Conservation (phyloP, 2,888 invertebrate species). For the Neoascia interrupta region DNA sequence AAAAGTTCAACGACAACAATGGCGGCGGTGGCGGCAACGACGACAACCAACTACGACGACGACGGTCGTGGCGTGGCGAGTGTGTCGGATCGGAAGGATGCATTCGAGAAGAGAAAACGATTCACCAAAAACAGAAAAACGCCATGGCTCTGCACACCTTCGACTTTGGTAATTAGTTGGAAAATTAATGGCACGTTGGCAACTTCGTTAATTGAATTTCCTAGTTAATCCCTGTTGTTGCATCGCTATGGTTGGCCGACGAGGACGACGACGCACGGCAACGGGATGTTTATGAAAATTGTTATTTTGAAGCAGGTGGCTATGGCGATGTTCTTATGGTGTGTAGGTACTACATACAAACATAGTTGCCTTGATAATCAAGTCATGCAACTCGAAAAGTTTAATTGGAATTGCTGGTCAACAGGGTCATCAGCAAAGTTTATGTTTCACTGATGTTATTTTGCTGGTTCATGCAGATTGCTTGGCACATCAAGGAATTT, state of each 20-base stretch:
- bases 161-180: constrained; percentile 66
- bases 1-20: constrained; percentile 26
- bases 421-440: constrained; percentile 15
- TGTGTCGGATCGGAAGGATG: constrained; percentile 21
- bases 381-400: constrained; percentile 24
- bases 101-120: background rate
- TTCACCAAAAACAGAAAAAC: background rate
- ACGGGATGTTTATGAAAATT: constrained; percentile 56
- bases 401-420: constrained; percentile 40
- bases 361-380: no score
- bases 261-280: no score
- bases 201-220: constrained; percentile 68
- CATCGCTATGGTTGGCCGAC: constrained; percentile 27
- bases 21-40: constrained; percentile 7
- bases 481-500: no score
- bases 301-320: constrained; percentile 27
- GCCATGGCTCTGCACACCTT: constrained; percentile 56
- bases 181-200: constrained; percentile 62
- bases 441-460: no score
- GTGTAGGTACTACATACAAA: no score
- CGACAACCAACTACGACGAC: background rate
- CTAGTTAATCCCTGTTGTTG: constrained; percentile 41
- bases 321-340: background rate
- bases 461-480: no score
- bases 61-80: constrained; percentile 10